Conservation (phyloP, 2,113 vertebrate genomes). For the Protobothrops mucrosquamatus region DNA sequence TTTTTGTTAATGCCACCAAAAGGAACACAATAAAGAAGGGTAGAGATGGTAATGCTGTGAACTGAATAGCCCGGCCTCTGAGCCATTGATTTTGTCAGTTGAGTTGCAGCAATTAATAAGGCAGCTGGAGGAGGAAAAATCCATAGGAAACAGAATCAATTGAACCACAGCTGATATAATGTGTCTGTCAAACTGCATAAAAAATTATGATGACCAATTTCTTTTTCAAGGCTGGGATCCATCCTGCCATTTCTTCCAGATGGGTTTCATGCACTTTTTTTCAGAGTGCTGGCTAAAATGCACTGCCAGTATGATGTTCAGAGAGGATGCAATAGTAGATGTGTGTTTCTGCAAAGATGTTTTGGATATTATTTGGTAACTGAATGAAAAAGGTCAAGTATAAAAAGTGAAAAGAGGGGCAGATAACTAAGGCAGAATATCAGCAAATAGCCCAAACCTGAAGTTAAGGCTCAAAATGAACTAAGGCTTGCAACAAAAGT, state of each 20-base stretch:
- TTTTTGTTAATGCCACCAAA: conserved; percentile 6
- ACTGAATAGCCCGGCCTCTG: conserved; percentile 21
- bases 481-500: background rate
- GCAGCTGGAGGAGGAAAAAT: background rate
- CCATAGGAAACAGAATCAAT: conserved; percentile 2
- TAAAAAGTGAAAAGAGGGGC: background rate
- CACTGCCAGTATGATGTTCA: background rate
- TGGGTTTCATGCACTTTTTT: background rate
- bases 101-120: conserved; percentile 7
- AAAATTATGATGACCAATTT: background rate
- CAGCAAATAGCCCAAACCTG: background rate
- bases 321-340: background rate
- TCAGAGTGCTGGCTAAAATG: background rate
- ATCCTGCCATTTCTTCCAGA: background rate
- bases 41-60: background rate
- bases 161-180: background rate
- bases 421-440: background rate
- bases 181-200: background rate
- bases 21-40: background rate
- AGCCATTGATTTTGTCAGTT: background rate
- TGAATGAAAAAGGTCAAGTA: background rate
- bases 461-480: background rate
- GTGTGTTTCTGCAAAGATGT: background rate
- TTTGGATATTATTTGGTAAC: background rate
- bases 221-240: background rate